Percentiles rank a stretch among this genome's conserved stretches.
phyloP scores from a whole-genome alignment of 2,113 vertebrate genomes.

The Arvicanthis niloticus region DNA sequence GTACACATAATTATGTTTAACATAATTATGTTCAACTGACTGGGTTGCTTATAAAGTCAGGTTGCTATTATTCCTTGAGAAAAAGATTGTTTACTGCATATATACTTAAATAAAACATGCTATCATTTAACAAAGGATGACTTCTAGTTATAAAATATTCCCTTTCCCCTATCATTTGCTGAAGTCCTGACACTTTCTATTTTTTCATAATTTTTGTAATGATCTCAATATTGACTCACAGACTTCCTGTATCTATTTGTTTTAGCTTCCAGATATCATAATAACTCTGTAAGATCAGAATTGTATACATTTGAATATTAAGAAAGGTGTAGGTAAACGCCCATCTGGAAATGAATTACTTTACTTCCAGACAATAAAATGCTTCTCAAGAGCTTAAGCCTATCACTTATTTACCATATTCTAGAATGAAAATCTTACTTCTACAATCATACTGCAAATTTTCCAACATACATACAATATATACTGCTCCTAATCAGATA shows the following conservation, averaged over 20 bases:
- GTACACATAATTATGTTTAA: not conserved
- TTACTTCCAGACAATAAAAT: not conserved
- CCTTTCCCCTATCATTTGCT: not conserved
- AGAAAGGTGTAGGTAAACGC: not conserved
- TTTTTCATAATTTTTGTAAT: not conserved
- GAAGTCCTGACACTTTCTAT: not conserved
- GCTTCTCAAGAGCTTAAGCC: not conserved
- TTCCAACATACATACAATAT: not conserved
- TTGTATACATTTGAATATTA: not conserved
- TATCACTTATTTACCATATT: not conserved
- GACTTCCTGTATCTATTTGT: not conserved
- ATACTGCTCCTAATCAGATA: not conserved
- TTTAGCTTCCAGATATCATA: not conserved
- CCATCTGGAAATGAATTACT: not conserved
- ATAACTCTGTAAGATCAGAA: not conserved
- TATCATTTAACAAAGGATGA: constrained; percentile 23
- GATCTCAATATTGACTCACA: not conserved
- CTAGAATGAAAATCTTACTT: not conserved
- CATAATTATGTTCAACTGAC: not conserved
- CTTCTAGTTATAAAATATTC: not conserved
- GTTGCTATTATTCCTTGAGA: constrained; percentile 5
- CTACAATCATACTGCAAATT: not conserved
- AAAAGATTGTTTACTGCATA: not conserved
- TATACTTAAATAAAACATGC: not conserved
- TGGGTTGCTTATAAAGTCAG: not conserved